phyloP scores from a whole-genome alignment of 92 coral and sea anemone species.

The Siderastrea radians region DNA sequence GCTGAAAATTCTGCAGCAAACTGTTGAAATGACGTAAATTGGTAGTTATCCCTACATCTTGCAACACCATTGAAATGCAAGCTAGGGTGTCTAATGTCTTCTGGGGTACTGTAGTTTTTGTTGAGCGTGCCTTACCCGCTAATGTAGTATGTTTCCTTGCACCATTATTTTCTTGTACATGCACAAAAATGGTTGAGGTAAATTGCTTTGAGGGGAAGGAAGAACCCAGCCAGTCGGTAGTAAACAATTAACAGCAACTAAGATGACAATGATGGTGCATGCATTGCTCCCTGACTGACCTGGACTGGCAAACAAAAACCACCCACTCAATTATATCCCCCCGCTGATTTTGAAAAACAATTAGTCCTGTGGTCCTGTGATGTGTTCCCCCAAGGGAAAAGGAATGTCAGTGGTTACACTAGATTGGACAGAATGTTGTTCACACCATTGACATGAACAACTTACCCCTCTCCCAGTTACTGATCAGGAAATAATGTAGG shows the following conservation, averaged over 20 bases:
- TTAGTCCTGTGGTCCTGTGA: not conserved
- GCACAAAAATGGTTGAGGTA: conserved; percentile 18
- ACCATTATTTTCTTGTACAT: conserved; percentile 28
- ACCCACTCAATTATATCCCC: conserved; percentile 19
- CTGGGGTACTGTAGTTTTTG: conserved; percentile 30
- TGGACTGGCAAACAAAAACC: conserved; percentile 32
- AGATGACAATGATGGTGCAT: conserved; percentile 33
- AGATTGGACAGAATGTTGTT: no score
- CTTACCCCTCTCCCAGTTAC: no score
- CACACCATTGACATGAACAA: no score
- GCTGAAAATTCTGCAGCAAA: conserved; percentile 1
- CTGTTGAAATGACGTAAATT: conserved; percentile 21
- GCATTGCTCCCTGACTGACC: conserved; percentile 42
- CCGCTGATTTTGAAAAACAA: not conserved
- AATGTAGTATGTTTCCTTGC: conserved; percentile 35
- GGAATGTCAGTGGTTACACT: no score
- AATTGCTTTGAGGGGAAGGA: not conserved
- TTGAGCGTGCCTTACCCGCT: conserved; percentile 16
- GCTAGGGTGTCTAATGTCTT: not conserved
- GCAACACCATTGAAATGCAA: conserved; percentile 31
- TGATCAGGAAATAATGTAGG: no score
- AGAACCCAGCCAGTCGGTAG: conserved; percentile 36
- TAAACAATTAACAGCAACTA: conserved; percentile 17
- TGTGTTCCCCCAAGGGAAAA: not conserved
- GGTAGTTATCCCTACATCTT: conserved; percentile 21